phyloP scores from a whole-genome alignment of 2,888 invertebrate genomes.

The Hirtodrosophila duncani region DNA sequence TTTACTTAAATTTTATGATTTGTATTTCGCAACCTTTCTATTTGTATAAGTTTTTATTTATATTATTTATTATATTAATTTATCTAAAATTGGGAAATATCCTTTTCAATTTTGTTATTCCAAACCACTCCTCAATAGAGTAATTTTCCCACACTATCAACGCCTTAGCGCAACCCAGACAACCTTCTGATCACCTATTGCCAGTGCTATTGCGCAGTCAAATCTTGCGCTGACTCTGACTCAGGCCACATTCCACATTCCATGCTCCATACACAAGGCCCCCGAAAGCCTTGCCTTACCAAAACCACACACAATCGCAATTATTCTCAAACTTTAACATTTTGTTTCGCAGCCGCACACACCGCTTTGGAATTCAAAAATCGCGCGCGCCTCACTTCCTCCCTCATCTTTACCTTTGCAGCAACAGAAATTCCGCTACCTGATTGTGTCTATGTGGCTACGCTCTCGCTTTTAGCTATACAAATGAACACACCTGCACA shows the following conservation, averaged over 20 bases:
- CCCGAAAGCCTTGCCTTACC: constrained; percentile 31
- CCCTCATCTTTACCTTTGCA: background rate
- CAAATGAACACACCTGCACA: constrained; percentile 42
- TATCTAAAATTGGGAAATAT: too few relatives aligned
- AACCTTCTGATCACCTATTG: too few relatives aligned
- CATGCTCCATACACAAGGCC: constrained; percentile 18
- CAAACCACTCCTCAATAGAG: too few relatives aligned
- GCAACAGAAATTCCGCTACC: constrained; percentile 7
- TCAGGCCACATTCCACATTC: constrained; percentile 54
- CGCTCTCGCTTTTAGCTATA: constrained; percentile 24
- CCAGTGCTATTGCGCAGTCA: constrained; percentile 59
- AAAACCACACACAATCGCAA: constrained; percentile 42
- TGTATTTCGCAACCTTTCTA: too few relatives aligned
- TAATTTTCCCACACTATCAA: too few relatives aligned
- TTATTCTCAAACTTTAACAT: constrained; percentile 71
- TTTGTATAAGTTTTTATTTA: too few relatives aligned
- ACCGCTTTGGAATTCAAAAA: constrained; percentile 64
- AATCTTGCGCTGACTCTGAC: constrained; percentile 36
- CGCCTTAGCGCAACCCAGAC: too few relatives aligned
- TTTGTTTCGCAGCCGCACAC: constrained; percentile 55
- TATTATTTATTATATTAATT: too few relatives aligned
- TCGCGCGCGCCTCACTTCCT: constrained; percentile 31
- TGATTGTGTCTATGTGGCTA: constrained; percentile 40
- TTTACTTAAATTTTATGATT: too few relatives aligned
- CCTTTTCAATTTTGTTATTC: too few relatives aligned